Conservation (phyloP, 1,140 invertebrate genomes). For the Bombus terrestris region DNA sequence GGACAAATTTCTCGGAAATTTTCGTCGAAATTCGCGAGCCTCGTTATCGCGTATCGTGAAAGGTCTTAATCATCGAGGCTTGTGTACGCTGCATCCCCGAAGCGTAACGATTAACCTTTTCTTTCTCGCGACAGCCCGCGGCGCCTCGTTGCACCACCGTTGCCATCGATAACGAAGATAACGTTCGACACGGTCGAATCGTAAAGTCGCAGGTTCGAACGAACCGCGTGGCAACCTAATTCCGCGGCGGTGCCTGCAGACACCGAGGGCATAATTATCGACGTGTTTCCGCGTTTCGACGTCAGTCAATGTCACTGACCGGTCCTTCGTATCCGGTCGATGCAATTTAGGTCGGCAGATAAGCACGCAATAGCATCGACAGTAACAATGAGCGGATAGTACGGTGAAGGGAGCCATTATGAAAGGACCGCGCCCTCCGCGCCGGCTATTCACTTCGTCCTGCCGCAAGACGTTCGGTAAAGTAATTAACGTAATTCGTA, state of each 20-base stretch:
- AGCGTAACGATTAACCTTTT: background rate
- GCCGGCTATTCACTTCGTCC: background rate
- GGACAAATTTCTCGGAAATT: conserved; percentile 5
- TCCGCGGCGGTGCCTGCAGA: too few relatives aligned
- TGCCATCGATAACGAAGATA: too few relatives aligned
- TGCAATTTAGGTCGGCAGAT: conserved; percentile 51
- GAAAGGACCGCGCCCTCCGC: conserved; percentile 16
- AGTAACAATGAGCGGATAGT: conserved; percentile 51
- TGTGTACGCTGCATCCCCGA: background rate
- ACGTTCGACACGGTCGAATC: too few relatives aligned
- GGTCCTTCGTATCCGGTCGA: conserved; percentile 27
- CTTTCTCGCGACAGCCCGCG: background rate
- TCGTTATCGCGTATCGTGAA: background rate
- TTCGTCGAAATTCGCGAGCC: conserved; percentile 6
- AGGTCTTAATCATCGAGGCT: conserved; percentile 10
- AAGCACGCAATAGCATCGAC: conserved; percentile 35
- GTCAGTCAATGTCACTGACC: conserved; percentile 55
- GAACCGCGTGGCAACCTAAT: too few relatives aligned
- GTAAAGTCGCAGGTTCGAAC: too few relatives aligned
- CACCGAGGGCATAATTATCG: conserved; percentile 25
- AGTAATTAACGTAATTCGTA: conserved; percentile 36
- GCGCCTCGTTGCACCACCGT: too few relatives aligned
- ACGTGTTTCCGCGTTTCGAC: conserved; percentile 47
- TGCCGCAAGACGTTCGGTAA: conserved; percentile 12
- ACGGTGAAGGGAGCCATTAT: conserved; percentile 42